Evolutionary conservation across 2,888 invertebrate species (phyloP), one percentile per base, ranked within the genome.

Genomic region (Eurytoma adleriae): DNA sequence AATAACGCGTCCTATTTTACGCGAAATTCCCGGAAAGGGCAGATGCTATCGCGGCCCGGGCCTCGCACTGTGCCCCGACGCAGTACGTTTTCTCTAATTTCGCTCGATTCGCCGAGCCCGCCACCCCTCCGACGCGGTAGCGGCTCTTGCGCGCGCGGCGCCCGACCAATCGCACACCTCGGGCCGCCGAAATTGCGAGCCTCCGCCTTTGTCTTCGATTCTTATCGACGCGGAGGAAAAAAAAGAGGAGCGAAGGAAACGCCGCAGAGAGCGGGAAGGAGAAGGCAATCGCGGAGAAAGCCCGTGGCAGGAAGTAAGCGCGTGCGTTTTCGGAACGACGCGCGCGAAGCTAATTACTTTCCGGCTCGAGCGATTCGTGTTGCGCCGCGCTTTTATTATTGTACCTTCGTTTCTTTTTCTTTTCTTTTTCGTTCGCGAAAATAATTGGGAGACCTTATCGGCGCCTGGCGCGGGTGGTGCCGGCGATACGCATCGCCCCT

Each of bases 151-250:
- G 89, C 89, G 89, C 88, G 87, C 40, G 40, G 40, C 88, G 87
- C 88, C 87, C 88, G 86, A 88, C 89, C 89, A 85, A 89, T 89
- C 88, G 88, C 82, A 84, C 83, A 82, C 64, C 74, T 80, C 40
- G 4, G 5, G 40, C 5, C 40, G 40, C 82, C 80, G 79, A 84
- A 85, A 83, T 81, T 78, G 77, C 82, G 74, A 83, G 74, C 69
- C 82, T 56, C n/a, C 13, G 52, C 75, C 75, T 69, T 78, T 73
- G 48, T 67, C 52, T 75, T 78, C 3, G 70, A 78, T 75, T 13
- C 61, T 74, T 78, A 80, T 80, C 81, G 78, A 48, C 70, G 50
- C 14, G 68, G 61, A 71, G 71, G 27, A 18, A n/a, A 13, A 66
- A 7, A 68, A 30, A 59, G 18, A 3, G 20, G 12, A 13, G 16